phyloP scores from a whole-genome alignment of 2,888 invertebrate genomes.

The Schrankia costaestrigalis region DNA sequence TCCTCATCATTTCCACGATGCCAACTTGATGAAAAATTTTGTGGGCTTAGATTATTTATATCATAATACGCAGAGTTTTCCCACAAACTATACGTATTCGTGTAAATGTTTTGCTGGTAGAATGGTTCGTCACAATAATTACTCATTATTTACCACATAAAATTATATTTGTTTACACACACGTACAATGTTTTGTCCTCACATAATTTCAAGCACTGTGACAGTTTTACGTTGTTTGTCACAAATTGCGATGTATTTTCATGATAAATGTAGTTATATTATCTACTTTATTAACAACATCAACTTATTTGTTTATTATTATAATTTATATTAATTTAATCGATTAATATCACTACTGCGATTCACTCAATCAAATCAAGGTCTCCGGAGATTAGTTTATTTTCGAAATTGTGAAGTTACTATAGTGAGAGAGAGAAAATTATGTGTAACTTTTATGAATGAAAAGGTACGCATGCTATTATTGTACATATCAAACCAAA shows the following conservation, averaged over 20 bases:
- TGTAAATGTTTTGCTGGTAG: slow-evolving; percentile 28
- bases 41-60: slow-evolving; percentile 37
- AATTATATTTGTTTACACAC: slow-evolving; percentile 29
- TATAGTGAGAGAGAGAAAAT: slow-evolving; percentile 16
- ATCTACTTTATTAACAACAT: too few relatives aligned
- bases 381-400: not conserved
- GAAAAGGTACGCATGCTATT: slow-evolving; percentile 17
- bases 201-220: slow-evolving; percentile 21
- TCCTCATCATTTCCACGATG: slow-evolving; percentile 23
- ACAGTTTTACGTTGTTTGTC: slow-evolving; percentile 2
- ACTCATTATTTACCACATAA: slow-evolving; percentile 30
- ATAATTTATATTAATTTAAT: slow-evolving; percentile 29
- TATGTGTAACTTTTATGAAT: slow-evolving; percentile 4
- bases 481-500: too few relatives aligned
- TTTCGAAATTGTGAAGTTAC: slow-evolving; percentile 4
- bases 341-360: slow-evolving; percentile 30
- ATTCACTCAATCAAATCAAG: slow-evolving; percentile 31
- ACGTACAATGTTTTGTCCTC: slow-evolving; percentile 18
- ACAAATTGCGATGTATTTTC: too few relatives aligned
- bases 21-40: slow-evolving; percentile 24
- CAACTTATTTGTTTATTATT: slow-evolving; percentile 13
- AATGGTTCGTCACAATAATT: slow-evolving; percentile 24
- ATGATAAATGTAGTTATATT: too few relatives aligned
- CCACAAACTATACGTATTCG: slow-evolving; percentile 40
- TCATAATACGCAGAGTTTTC: slow-evolving; percentile 40